phyloP scores from a whole-genome alignment of 2,797 vertebrate genomes.

The Fratercula arctica region DNA sequence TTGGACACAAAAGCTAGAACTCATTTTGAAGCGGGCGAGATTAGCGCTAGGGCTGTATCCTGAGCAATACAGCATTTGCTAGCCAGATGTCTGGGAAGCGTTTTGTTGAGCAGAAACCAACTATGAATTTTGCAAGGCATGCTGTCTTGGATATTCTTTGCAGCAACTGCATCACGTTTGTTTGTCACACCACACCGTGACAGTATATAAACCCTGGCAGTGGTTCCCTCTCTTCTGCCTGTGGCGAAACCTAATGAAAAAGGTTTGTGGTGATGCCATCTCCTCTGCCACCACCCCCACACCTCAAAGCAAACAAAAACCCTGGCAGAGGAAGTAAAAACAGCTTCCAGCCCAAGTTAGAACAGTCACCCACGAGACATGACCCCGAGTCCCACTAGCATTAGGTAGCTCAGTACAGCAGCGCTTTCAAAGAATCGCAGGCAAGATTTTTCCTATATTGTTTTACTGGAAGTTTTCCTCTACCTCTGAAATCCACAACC shows the following conservation, averaged over 20 bases:
- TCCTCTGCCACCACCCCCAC: not conserved
- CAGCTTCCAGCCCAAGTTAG: not conserved
- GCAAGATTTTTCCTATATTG: not conserved
- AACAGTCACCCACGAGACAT: fast-evolving
- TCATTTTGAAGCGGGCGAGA: not conserved
- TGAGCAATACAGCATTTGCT: not conserved
- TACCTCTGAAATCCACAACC: not conserved
- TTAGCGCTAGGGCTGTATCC: not conserved
- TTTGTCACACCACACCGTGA: fast-evolving
- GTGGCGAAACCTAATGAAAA: not conserved
- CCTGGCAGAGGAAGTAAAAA: fast-evolving
- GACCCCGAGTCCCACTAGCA: fast-evolving
- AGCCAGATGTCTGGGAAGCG: not conserved
- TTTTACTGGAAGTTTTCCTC: not conserved
- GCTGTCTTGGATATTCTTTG: not conserved
- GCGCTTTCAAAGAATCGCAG: not conserved
- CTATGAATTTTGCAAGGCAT: not conserved
- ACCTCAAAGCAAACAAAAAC: not conserved
- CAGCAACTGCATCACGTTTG: not conserved
- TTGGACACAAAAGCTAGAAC: fast-evolving
- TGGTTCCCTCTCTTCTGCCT: fast-evolving
- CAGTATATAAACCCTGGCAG: not conserved
- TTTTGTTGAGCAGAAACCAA: not conserved
- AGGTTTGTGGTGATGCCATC: not conserved
- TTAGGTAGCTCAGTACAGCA: not conserved